Evolutionary conservation across 2,113 vertebrate species (phyloP).

Genomic region (Rafetus swinhoei): DNA sequence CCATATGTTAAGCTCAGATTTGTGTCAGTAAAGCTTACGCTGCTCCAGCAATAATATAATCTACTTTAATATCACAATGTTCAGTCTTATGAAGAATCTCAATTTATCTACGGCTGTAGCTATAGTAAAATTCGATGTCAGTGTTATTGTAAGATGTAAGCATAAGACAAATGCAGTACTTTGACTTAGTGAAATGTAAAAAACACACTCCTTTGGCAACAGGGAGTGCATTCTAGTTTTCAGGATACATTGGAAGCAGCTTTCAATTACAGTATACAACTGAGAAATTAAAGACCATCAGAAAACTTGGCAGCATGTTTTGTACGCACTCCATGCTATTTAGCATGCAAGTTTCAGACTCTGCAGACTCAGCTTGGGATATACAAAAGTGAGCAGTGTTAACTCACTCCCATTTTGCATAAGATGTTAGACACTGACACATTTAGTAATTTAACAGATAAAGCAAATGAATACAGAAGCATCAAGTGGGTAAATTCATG

Average conservation of each 20-base stretch:
- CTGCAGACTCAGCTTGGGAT: background rate
- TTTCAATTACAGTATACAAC: slow-evolving; percentile 44
- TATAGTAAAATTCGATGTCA: slow-evolving; percentile 29
- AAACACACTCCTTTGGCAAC: slow-evolving; percentile 12
- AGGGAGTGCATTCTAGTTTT: slow-evolving; percentile 10
- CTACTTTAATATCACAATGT: slow-evolving; percentile 63
- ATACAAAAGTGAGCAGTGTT: background rate
- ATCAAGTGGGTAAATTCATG: background rate
- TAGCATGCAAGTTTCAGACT: background rate
- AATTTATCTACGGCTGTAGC: slow-evolving; percentile 44
- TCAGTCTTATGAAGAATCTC: slow-evolving; percentile 47
- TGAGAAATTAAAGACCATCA: slow-evolving; percentile 59
- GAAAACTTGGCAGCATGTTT: slow-evolving; percentile 27
- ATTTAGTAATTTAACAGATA: background rate
- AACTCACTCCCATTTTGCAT: background rate
- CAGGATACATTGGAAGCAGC: slow-evolving; percentile 16
- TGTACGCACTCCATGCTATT: background rate
- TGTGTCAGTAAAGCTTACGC: slow-evolving; percentile 65
- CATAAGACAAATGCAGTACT: background rate
- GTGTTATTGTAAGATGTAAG: slow-evolving; percentile 4
- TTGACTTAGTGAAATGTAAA: slow-evolving; percentile 21
- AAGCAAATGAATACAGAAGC: background rate
- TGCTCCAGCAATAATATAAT: slow-evolving; percentile 59
- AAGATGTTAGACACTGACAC: background rate
- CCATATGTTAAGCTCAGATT: slow-evolving; percentile 78